Base-by-base conservation (phyloP, 2,797 vertebrate species). In the Pangasius sanitwongsei region DNA sequence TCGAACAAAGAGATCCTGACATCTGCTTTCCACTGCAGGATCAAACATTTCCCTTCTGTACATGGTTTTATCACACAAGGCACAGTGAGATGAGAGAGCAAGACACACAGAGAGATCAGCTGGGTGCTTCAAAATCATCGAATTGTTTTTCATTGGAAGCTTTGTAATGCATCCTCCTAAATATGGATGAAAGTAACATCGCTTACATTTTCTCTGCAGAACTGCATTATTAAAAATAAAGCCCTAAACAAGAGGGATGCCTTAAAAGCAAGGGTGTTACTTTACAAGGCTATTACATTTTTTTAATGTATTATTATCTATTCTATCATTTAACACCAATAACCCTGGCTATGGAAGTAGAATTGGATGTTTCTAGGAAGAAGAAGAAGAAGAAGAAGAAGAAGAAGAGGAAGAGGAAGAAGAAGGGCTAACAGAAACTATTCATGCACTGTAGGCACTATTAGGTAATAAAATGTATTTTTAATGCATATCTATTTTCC, bases 1-100 rank as follows among this genome's bases (percentile, higher is more conserved):
- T 87, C 82, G 53, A 74, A 89, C 85, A 88, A 92, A 90, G 61
- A 81, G 85, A 83, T 83, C 83, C 87, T 87, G 89, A 87, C 74
- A 89, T 87, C 85, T 92, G 89, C 87, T 86, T 91, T 69, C 15
- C 75, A 44, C 78, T 44, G 53, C 81, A 81, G 74, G 72, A 88
- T 86, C 34, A 89, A 87, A 87, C 41, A 87, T 86, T 87, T 83
- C n/a, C 63, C 57, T 70, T 75, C 50, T 61, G 31, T 57, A 78
- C 63, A 88, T 72, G 63, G 37, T 67, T 89, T 85, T 50, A 70
- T 69, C 44, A 84, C 1, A 87, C 55, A 70, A 74, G 67, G 11
- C 37, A 69, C 20, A 69, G 50, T 72, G 77, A 77, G 84, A 87
- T 59, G 31, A 87, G 53, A 80, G 70, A 75, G 28, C 78, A 41